A percentile compares a stretch with the other conserved stretches of the same genome.
Evolutionary conservation across 2,888 invertebrate genomes (phyloP).

Genomic region (Callyntrura guangdongensis): DNA sequence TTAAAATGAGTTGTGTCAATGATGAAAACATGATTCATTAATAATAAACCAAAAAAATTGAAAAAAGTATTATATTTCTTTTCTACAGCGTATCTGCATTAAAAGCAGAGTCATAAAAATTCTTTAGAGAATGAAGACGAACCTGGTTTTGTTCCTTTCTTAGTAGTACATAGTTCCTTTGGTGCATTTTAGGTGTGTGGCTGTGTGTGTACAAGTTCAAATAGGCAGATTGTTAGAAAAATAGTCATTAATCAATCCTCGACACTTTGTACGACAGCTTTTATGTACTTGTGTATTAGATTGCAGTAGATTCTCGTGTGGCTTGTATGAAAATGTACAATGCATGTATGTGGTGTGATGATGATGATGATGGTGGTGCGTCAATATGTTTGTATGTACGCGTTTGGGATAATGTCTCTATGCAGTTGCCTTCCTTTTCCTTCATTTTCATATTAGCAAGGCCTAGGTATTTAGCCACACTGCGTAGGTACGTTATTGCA

Average conservation of each 20-base stretch:
- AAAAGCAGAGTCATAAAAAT: conserved; percentile 44
- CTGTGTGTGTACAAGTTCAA: not conserved
- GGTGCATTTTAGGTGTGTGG: not conserved
- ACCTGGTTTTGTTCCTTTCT: not conserved
- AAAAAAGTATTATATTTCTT: not conserved
- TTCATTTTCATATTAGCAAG: too few relatives aligned
- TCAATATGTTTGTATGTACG: conserved; percentile 19
- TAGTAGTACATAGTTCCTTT: not conserved
- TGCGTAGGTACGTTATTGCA: not conserved
- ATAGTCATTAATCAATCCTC: conserved; percentile 80
- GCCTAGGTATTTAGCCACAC: not conserved
- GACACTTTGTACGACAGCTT: conserved; percentile 78
- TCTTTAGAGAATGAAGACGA: not conserved
- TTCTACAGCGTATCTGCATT: conserved; percentile 48
- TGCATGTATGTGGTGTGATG: not conserved
- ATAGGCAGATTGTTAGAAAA: conserved; percentile 55
- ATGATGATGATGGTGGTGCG: conserved; percentile 1
- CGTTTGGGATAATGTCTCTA: conserved; percentile 5
- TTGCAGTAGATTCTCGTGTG: conserved; percentile 17
- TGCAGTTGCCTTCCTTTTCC: not conserved
- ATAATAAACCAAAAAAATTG: conserved; percentile 32
- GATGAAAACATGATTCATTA: conserved; percentile 47
- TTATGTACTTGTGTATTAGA: conserved; percentile 47
- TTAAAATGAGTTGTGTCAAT: conserved; percentile 44
- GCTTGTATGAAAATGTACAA: conserved; percentile 22